Evolutionary conservation across 2,888 invertebrate species (phyloP).

Genomic region (Lordiphosa fenestrarum): DNA sequence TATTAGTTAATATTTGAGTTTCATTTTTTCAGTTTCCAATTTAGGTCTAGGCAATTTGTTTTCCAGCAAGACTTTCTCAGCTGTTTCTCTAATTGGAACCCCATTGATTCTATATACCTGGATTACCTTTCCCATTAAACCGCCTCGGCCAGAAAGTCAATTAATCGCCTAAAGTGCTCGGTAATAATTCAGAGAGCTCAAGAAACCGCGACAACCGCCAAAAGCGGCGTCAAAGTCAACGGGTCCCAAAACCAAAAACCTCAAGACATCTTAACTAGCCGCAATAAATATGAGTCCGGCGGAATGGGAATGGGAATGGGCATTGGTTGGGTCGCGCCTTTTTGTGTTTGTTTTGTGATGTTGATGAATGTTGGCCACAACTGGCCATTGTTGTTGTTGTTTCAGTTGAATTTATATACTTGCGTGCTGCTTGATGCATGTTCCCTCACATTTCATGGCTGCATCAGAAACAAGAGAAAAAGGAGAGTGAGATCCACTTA

Average conservation of each 20-base stretch:
- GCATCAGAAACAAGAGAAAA: neutral
- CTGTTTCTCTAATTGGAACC: constrained; percentile 60
- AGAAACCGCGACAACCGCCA: constrained; percentile 73
- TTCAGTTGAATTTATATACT: constrained; percentile 45
- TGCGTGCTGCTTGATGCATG: constrained; percentile 73
- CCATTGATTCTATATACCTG: too few relatives aligned
- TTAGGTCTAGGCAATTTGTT: too few relatives aligned
- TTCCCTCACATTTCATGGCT: constrained; percentile 63
- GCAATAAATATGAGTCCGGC: constrained; percentile 43
- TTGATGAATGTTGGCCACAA: constrained; percentile 73
- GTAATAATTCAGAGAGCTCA: constrained; percentile 54
- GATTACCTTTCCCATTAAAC: too few relatives aligned
- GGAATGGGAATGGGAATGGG: neutral
- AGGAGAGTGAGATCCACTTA: constrained; percentile 55
- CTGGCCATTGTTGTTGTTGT: constrained; percentile 45
- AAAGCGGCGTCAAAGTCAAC: constrained; percentile 56
- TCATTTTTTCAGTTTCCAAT: too few relatives aligned
- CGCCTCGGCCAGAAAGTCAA: constrained; percentile 64
- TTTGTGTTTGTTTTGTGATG: constrained; percentile 67
- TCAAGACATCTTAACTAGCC: constrained; percentile 40
- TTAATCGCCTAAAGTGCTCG: constrained; percentile 63
- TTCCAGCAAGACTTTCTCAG: constrained; percentile 23
- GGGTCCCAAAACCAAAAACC: too few relatives aligned
- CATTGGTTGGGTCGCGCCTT: constrained; percentile 62
- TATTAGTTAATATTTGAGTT: constrained; percentile 15